Conservation (phyloP, 2,113 vertebrate species). For the Nicator chloris region DNA sequence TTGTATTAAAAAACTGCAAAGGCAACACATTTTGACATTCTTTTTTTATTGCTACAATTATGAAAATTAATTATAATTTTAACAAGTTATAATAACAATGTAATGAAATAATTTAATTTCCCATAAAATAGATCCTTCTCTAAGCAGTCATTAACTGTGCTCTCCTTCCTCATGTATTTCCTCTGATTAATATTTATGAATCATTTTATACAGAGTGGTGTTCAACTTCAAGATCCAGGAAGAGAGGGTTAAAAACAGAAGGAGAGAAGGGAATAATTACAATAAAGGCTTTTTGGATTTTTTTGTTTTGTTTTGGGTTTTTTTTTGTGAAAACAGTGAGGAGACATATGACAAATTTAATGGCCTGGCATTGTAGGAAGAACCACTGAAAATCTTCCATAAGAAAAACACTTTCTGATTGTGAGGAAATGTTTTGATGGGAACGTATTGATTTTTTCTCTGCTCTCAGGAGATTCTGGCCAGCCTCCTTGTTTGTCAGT, state of each 20-base stretch:
- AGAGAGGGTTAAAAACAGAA: neutral
- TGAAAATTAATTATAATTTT: slow-evolving; percentile 45
- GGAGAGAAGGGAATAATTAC: neutral
- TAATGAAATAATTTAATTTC: slow-evolving; percentile 7
- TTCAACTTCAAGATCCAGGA: neutral
- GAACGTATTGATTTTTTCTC: neutral
- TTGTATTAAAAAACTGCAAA: slow-evolving; percentile 20
- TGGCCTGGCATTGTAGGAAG: neutral
- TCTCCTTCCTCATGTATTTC: neutral
- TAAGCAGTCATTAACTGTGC: slow-evolving; percentile 1
- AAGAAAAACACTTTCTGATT: neutral
- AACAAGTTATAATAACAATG: slow-evolving; percentile 16
- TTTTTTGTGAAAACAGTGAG: neutral
- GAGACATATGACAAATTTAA: neutral
- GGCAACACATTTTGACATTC: slow-evolving; percentile 35
- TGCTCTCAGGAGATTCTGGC: neutral
- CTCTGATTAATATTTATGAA: slow-evolving; percentile 43
- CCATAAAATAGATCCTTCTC: neutral
- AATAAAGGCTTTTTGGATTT: neutral
- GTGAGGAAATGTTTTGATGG: neutral
- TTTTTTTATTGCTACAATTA: slow-evolving; percentile 15
- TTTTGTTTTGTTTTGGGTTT: neutral
- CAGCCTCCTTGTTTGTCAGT: neutral
- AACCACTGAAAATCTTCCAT: neutral
- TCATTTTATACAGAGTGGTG: neutral